A percentile compares a stretch with the other conserved stretches of the same genome.
phyloP scores from a whole-genome alignment of 2,797 vertebrate species.

The Darevskia nairensis region DNA sequence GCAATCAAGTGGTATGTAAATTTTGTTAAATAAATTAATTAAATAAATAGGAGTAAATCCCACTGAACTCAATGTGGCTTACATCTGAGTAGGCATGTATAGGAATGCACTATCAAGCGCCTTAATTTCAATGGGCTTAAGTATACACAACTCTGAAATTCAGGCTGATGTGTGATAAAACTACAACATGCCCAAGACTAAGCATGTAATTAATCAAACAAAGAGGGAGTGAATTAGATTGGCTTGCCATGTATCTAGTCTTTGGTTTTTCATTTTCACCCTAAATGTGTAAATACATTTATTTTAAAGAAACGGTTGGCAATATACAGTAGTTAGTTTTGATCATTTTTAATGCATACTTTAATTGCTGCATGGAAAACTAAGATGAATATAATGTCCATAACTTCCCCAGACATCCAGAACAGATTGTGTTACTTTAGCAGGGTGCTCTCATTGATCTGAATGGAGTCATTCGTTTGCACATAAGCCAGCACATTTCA shows the following conservation, averaged over 20 bases:
- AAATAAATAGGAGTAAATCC: too few relatives aligned
- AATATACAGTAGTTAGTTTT: background rate
- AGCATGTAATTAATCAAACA: background rate
- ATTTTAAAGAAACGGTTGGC: background rate
- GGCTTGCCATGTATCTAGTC: background rate
- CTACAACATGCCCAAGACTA: background rate
- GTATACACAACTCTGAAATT: background rate
- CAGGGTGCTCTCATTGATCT: conserved; percentile 32
- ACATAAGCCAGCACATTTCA: conserved; percentile 39
- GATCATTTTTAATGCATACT: conserved; percentile 12
- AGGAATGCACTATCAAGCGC: background rate
- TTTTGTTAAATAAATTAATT: too few relatives aligned
- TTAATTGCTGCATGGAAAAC: conserved; percentile 2
- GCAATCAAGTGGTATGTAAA: too few relatives aligned
- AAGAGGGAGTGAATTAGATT: background rate
- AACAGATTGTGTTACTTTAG: conserved; percentile 50
- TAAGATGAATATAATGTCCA: background rate
- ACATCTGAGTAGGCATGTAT: background rate
- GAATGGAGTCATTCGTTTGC: conserved; percentile 63
- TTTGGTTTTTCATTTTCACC: too few relatives aligned
- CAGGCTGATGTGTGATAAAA: background rate
- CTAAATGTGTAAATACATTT: background rate
- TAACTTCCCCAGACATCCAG: background rate
- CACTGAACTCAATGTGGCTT: too few relatives aligned
- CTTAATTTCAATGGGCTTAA: background rate